Base-by-base conservation (phyloP, 2,797 vertebrate genomes). In the Arctocebus calabarensis region DNA sequence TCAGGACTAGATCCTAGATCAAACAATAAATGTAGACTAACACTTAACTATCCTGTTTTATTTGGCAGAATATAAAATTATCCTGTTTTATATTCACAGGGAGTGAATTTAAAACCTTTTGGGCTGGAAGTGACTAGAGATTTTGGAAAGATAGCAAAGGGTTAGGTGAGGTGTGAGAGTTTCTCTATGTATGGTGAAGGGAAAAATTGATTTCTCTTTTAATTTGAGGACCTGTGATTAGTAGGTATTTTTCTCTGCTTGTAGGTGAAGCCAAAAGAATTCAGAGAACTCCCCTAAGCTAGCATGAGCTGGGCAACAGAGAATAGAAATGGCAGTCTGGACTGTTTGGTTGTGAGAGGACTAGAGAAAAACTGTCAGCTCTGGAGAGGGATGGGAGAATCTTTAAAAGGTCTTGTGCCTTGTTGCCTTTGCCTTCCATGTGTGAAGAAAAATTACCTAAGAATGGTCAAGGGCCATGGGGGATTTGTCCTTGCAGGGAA, bases 31-130 rank as follows among this genome's bases (percentile, higher is more conserved):
- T 75, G 57, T 96, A 70, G 68, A 94, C 81, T 64, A 82, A 66
- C 77, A 70, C 9, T 70, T 88, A 37, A 7, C 34, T 83, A 23
- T 88, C 48, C 43, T 95, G 81, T 97, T 97, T 97, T 81, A 93
- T 61, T 88, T 95, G 94, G 73, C 88, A 52, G 48, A 14, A 52
- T 52, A 52, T 52, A 52, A 52, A 37, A 7, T 32, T 83, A 19
- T 88, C 48, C 43, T 95, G 77, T 97, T 97, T 97, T 81, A 93
- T 61, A 52, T 88, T 95, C 88, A 88, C 71, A 64, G 12, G 29
- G 45, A 75, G 40, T 78, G 29, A 92, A 85, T 48, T 22, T 79
- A 74, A 92, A 88, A 78, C 17, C 62, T 48, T 66, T 68, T 92
- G 25, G 70, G 25, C 37, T 83, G 19, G 40, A 90, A 70, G 68